These are phyloP conservation scores for Metopia argyrocephala DNA, from an alignment of 2,888 invertebrate genomes.

Conservation along the genomic window DNA sequence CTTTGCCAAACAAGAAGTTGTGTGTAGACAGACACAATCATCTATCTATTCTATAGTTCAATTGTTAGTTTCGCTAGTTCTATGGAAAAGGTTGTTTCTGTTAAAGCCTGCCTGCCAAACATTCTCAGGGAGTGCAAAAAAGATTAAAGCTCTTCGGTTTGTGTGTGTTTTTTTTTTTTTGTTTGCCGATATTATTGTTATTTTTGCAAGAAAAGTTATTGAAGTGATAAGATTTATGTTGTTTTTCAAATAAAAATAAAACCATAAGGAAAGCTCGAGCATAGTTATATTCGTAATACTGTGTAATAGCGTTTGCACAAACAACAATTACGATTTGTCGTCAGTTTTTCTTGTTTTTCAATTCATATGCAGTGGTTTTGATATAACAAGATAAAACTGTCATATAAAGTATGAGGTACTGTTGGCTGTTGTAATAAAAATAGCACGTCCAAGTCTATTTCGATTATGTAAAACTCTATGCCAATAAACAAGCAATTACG, in stretches of 20 bases:
- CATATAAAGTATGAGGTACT: background rate
- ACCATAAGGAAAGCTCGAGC: background rate
- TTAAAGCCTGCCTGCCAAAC: background rate
- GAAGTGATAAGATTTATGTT: constrained; percentile 64
- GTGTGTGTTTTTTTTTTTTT: background rate
- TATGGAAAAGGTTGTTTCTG: constrained; percentile 18
- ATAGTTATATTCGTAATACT: background rate
- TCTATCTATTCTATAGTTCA: background rate
- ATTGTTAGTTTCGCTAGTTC: constrained; percentile 10
- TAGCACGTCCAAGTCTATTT: background rate
- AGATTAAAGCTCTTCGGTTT: background rate
- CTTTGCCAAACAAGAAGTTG: constrained; percentile 33
- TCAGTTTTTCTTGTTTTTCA: background rate
- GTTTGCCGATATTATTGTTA: background rate
- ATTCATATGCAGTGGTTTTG: background rate
- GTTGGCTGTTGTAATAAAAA: background rate
- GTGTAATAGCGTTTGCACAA: too few relatives aligned
- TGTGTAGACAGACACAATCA: constrained; percentile 9
- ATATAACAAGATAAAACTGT: background rate
- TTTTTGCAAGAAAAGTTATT: constrained; percentile 43
- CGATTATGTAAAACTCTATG: background rate
- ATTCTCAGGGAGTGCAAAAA: background rate
- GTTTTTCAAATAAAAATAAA: constrained; percentile 51
- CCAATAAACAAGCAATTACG: background rate
- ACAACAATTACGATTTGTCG: constrained; percentile 23